These are phyloP conservation scores for Watsonalla cultraria DNA, from an alignment of 2,888 invertebrate genomes.

Conservation along the genomic window DNA sequence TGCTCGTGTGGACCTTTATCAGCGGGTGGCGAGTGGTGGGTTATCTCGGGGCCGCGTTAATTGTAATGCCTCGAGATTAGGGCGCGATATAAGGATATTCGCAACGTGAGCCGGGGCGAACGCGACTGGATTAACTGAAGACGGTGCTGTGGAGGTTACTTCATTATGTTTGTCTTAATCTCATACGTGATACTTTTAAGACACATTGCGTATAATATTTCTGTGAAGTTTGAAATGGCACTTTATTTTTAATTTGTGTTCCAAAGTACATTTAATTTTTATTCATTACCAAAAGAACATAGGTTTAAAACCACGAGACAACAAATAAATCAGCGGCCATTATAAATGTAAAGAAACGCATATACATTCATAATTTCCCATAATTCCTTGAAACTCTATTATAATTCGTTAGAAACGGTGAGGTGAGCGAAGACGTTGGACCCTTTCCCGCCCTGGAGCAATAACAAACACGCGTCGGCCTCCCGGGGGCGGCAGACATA, in stretches of 20 bases:
- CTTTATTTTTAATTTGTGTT: no score
- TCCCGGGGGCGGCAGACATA: conserved; percentile 62
- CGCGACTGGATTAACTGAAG: conserved; percentile 41
- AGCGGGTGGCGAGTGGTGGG: conserved; percentile 75
- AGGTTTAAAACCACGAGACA: neutral
- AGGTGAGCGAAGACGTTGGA: conserved; percentile 56
- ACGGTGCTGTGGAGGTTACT: conserved; percentile 34
- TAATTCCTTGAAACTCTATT: conserved; percentile 55
- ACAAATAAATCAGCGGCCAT: neutral
- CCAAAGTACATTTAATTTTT: no score
- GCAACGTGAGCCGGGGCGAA: conserved; percentile 27
- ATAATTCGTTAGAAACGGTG: conserved; percentile 65
- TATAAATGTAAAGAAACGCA: conserved; percentile 14
- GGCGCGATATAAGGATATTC: conserved; percentile 57
- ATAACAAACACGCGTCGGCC: conserved; percentile 75
- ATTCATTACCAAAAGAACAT: no score
- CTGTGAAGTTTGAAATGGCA: no score
- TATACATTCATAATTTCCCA: conserved; percentile 40
- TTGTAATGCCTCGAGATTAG: conserved; percentile 76
- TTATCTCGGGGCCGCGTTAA: conserved; percentile 75
- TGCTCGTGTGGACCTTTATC: conserved; percentile 67
- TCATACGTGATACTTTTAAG: neutral
- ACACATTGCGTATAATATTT: no score
- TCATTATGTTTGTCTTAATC: conserved; percentile 18
- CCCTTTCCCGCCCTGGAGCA: conserved; percentile 66